These are phyloP conservation scores for Pygoscelis antarcticus DNA, from an alignment of 2,113 vertebrate species.

Conservation along the genomic window DNA sequence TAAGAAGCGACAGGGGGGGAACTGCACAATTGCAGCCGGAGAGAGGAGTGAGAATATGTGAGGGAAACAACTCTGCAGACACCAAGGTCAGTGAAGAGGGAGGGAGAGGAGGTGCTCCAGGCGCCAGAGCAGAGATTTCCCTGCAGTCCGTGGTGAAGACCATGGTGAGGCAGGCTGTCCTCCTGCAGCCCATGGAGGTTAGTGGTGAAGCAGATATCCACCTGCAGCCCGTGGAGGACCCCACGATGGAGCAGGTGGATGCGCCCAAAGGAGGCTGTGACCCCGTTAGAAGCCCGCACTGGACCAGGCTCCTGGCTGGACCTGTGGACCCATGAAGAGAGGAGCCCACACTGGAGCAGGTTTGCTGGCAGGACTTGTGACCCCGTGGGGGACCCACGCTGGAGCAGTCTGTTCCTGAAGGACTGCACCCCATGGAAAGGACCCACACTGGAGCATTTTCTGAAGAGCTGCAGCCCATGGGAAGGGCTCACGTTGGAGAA, in stretches of 20 bases:
- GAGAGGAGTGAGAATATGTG: background rate
- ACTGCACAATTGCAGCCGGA: background rate
- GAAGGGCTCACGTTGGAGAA: background rate
- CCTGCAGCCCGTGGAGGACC: too few relatives aligned
- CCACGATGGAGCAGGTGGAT: too few relatives aligned
- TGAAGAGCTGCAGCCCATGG: background rate
- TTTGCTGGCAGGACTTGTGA: background rate
- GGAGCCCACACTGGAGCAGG: background rate
- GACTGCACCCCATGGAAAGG: background rate
- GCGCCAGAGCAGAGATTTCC: too few relatives aligned
- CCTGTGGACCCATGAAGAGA: background rate
- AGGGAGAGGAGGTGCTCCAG: too few relatives aligned
- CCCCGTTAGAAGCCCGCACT: background rate
- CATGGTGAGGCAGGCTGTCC: too few relatives aligned
- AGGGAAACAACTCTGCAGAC: too few relatives aligned
- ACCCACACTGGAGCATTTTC: rapidly evolving
- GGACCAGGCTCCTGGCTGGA: background rate
- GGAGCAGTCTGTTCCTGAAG: background rate
- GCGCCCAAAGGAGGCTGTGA: too few relatives aligned
- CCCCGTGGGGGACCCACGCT: background rate
- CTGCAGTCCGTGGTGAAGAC: too few relatives aligned
- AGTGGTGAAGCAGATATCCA: too few relatives aligned
- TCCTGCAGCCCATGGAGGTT: too few relatives aligned
- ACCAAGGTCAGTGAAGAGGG: too few relatives aligned
- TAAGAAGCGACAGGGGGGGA: background rate